Percentiles rank a stretch among this genome's conserved stretches.
phyloP scores from a whole-genome alignment of 2,113 vertebrate genomes.

The Engystomops pustulosus region DNA sequence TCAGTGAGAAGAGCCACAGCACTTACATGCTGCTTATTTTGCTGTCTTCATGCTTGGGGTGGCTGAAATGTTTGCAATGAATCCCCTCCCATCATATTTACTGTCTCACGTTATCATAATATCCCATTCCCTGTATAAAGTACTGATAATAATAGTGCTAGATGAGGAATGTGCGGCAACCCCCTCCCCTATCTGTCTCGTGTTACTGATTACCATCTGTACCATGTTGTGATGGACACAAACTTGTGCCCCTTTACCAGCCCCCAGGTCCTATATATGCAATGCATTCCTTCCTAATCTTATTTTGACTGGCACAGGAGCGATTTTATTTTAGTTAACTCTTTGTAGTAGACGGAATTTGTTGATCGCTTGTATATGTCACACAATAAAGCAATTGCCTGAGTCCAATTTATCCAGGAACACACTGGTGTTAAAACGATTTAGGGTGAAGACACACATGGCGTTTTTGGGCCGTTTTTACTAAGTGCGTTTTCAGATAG shows the following conservation, averaged over 20 bases:
- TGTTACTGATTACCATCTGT: slow-evolving; percentile 16
- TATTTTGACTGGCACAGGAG: not conserved
- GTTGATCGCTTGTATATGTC: too few relatives aligned
- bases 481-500: too few relatives aligned
- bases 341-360: not conserved
- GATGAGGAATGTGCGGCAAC: not conserved
- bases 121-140: too few relatives aligned
- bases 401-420: too few relatives aligned
- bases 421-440: too few relatives aligned
- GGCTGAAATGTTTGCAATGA: too few relatives aligned
- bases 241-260: not conserved
- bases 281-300: slow-evolving; percentile 15
- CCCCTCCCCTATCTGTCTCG: not conserved
- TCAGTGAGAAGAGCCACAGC: too few relatives aligned
- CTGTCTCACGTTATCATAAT: not conserved
- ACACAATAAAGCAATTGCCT: too few relatives aligned
- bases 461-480: too few relatives aligned
- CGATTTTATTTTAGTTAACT: not conserved
- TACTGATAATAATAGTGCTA: not conserved
- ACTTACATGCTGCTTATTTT: too few relatives aligned
- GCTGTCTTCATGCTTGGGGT: too few relatives aligned
- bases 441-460: too few relatives aligned
- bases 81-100: not conserved
- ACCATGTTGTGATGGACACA: not conserved
- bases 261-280: not conserved